Evolutionary conservation across 2,888 invertebrate species (phyloP).

Genomic region (Sericinus montela): DNA sequence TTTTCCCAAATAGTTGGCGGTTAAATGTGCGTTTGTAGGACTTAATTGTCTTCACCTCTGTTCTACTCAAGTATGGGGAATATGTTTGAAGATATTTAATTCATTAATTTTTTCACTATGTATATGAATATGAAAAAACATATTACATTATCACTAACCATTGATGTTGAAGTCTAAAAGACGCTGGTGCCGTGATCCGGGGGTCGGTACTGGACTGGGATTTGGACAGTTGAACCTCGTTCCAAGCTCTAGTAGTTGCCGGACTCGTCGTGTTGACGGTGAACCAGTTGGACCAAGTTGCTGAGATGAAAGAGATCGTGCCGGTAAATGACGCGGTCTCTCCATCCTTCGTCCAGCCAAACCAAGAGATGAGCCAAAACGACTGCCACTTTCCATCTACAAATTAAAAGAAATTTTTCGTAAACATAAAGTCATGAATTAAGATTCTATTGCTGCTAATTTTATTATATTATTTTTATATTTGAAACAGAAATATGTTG

Average conservation of each 20-base stretch:
- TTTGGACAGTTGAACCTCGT: slow-evolving; percentile 81
- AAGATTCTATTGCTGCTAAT: no score
- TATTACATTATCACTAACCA: slow-evolving; percentile 59
- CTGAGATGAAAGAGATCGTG: slow-evolving; percentile 86
- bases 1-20: no score
- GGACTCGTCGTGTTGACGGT: slow-evolving; percentile 88
- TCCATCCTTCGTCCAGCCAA: slow-evolving; percentile 76
- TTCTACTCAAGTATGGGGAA: no score
- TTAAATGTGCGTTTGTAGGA: no score
- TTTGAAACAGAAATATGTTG: no score
- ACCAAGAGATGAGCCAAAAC: slow-evolving; percentile 79
- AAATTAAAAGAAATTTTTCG: not conserved
- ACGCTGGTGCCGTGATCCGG: slow-evolving; percentile 87
- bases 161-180: slow-evolving; percentile 94
- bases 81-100: no score
- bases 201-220: slow-evolving; percentile 87
- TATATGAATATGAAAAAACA: no score
- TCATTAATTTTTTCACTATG: no score
- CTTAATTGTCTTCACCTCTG: no score
- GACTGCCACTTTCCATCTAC: slow-evolving; percentile 80
- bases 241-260: slow-evolving; percentile 87
- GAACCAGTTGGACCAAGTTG: slow-evolving; percentile 82
- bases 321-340: slow-evolving; percentile 81
- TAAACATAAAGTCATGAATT: no score
- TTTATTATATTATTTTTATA: no score